phyloP scores from a whole-genome alignment of 2,113 vertebrate genomes.

The Columba livia region DNA sequence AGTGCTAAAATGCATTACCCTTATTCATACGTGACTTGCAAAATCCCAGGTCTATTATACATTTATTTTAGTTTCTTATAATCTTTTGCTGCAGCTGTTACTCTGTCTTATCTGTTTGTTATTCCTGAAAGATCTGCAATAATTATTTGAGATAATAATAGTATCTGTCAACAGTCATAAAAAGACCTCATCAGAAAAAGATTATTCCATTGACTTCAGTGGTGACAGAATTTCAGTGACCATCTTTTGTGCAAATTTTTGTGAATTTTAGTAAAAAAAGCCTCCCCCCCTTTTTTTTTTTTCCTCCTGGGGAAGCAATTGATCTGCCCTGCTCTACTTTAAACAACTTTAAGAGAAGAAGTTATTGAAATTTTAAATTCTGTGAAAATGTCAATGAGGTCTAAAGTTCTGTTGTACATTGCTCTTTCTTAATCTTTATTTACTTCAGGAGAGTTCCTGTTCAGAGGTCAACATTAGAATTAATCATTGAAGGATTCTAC shows the following conservation, averaged over 20 bases:
- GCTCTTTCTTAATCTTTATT: conserved; percentile 36
- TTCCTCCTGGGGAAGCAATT: not conserved
- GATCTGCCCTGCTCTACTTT: not conserved
- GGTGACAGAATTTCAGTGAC: not conserved
- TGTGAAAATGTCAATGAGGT: not conserved
- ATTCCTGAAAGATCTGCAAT: not conserved
- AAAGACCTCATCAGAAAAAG: not conserved
- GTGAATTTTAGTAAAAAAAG: not conserved
- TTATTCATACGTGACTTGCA: not conserved
- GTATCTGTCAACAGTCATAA: not conserved
- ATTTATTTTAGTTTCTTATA: not conserved
- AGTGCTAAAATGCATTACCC: not conserved
- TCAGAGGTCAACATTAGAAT: not conserved
- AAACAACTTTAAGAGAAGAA: not conserved
- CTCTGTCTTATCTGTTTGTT: not conserved
- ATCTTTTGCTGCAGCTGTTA: not conserved
- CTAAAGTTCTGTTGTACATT: conserved; percentile 30
- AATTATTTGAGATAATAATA: not conserved
- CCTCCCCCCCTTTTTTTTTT: too few relatives aligned
- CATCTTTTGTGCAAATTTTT: not conserved
- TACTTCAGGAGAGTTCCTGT: not conserved
- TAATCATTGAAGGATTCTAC: conserved; percentile 51
- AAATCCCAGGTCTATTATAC: not conserved
- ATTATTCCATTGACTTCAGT: not conserved
- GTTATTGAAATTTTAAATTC: conserved; percentile 3